Evolutionary conservation across 1,140 invertebrate species (phyloP), one percentile per base, ranked within the genome.

Genomic region (Magallana angulata): DNA sequence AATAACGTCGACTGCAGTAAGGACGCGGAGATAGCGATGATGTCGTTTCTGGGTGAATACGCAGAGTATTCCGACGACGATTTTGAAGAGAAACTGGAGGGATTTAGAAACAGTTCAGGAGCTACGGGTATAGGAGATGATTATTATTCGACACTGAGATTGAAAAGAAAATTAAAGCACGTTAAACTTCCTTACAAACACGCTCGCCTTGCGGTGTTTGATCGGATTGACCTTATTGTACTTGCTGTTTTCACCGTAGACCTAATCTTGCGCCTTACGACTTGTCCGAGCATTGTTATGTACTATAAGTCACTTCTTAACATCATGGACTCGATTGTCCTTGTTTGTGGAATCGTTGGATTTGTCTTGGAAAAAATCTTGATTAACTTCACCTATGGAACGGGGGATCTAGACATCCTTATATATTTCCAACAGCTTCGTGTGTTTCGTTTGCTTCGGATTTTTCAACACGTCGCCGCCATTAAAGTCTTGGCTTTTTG

Each of bases 271-370:
- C 85, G 92, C 12, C 89, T 93, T 57, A n/a, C 85, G 48, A 91
- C 90, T 8, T 92, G 90, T 90, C 95, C 94, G 81, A 90, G 90
- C 36, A 94, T 95, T 87, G 82, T 87, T 18, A 82, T 84, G 16
- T 95, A 95, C 89, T 89, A 92, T 30, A 94, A 91, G 48, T 91
- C 99, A 96, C 97, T 99, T 95, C 99, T 99, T 98, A 99, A 99
- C 96, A 97, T 99, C 95, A 99, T 99, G 96, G 99, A 99, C 95
- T 98, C 99, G 95, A 36, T 99, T 96, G 98, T 99, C 96, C 98
- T 99, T 92, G 99, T 99, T 96, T 99, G 99, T 96, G 98, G 99
- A 95, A 99, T 57, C 11, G 1, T 88, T 6, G 84, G 57, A 14
- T 83, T 85, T 14, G 7, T 62, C 12, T 30, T 89, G 24, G 56